Base-by-base conservation (phyloP, 1,140 invertebrate species). In the Drosophila hydei region DNA sequence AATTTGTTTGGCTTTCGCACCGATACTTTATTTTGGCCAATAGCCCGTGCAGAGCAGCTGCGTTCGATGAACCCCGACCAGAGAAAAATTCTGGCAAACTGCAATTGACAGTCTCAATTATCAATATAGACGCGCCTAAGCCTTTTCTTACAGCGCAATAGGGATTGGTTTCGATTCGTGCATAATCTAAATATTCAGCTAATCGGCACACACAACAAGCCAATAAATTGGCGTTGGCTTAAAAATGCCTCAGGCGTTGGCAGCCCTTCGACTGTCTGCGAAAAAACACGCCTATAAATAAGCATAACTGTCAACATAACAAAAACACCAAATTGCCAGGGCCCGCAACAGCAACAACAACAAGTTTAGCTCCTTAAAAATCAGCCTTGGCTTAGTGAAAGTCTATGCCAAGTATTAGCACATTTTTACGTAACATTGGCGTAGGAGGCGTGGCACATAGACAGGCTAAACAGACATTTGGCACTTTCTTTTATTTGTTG, bases 181-280 rank as follows among this genome's bases (percentile, higher is more conserved):
- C 16, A 72, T 87, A 87, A 87, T 87, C 83, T 88, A 52, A 75
- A 81, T 81, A 88, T 67, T 78, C 48, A 65, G 77, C 74, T 87
- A 87, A 87, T 87, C 81, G 81, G 77, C 81, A 87, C 83, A 87
- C 83, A 87, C 71, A 78, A 83, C 40, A 58, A 64, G 67, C 83
- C 77, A 78, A 87, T 87, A 87, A 87, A 87, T 87, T 87, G 65
- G 30, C 40, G 40, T 19, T 18, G 78, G 77, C 83, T 81, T 87
- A 80, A 75, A 88, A 88, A 75, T 75, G 50, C 60, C 58, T 8
- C 4, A 40, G 36, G 38, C 21, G 30, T 23, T 63, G 45, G 47
- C 62, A 18, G 51, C 21, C 60, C 68, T 61, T 47, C 40, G 75
- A 77, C 72, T 72, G 55, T 43, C 47, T 56, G 19, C 58, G 21